Percentiles rank a stretch among this genome's conserved stretches.
phyloP scores from a whole-genome alignment of 2,113 vertebrate genomes.

The Lonchura striata region DNA sequence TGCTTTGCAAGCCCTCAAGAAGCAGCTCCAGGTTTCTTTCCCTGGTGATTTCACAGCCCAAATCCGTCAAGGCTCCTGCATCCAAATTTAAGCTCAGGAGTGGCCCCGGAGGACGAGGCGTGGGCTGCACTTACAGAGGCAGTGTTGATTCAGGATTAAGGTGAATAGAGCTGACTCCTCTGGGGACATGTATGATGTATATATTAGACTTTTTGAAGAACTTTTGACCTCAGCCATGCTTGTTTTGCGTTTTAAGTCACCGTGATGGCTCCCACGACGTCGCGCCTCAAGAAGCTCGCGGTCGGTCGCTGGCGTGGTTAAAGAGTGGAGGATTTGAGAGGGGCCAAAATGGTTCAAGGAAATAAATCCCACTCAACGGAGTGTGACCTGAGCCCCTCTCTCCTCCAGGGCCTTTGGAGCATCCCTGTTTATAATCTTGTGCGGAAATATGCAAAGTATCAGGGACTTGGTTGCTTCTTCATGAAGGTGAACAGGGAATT shows the following conservation, averaged over 20 bases:
- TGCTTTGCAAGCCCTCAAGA: background rate
- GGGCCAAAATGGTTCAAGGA: background rate
- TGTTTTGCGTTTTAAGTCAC: background rate
- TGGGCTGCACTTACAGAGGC: background rate
- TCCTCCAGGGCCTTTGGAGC: background rate
- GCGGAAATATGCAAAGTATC: background rate
- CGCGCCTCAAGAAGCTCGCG: background rate
- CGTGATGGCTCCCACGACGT: background rate
- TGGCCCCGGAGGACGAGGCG: background rate
- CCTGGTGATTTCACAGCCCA: background rate
- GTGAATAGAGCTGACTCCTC: constrained; percentile 19
- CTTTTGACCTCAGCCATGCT: constrained; percentile 1
- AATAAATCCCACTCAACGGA: background rate
- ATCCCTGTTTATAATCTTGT: background rate
- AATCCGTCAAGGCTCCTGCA: background rate
- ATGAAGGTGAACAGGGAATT: background rate
- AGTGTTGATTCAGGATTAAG: constrained; percentile 48
- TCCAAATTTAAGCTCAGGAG: background rate
- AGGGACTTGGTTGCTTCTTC: background rate
- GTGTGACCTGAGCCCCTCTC: background rate
- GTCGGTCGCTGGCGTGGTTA: background rate
- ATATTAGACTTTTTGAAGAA: background rate
- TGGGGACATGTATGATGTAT: background rate
- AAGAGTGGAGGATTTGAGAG: background rate
- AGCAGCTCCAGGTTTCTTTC: background rate